These are phyloP conservation scores for Caenorhabditis latens DNA, from an alignment of 1,140 invertebrate genomes.

Conservation along the genomic window DNA sequence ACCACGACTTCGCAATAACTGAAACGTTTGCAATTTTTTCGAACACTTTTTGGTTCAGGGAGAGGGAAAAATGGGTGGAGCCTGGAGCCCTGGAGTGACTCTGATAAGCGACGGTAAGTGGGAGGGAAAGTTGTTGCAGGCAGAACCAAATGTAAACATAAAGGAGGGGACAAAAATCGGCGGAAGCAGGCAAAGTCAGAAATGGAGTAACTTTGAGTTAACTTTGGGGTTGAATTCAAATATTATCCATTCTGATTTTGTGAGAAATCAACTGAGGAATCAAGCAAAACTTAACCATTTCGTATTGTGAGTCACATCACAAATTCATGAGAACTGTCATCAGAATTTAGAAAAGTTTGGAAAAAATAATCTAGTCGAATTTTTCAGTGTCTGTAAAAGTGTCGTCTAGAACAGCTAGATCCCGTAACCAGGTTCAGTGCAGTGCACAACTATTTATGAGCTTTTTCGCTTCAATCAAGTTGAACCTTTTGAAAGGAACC, in stretches of 20 bases:
- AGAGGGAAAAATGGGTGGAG: conserved; percentile 48
- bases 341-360: too few species aligned
- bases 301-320: neutral
- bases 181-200: conserved; percentile 56
- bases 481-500: too few species aligned
- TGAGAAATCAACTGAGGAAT: neutral
- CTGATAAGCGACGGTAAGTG: neutral
- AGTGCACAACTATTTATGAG: too few species aligned
- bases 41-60: conserved; percentile 31
- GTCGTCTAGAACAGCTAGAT: too few species aligned
- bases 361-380: too few species aligned
- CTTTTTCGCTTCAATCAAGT: too few species aligned
- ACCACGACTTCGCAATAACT: conserved; percentile 72
- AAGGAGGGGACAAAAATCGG: conserved; percentile 48
- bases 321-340: too few species aligned
- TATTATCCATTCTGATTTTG: neutral
- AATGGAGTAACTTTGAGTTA: neutral
- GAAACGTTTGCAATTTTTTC: conserved; percentile 53
- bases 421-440: too few species aligned
- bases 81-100: neutral
- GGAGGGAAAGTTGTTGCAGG: conserved; percentile 1
- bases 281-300: conserved; percentile 3
- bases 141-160: conserved; percentile 52
- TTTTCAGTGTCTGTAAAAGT: too few species aligned
- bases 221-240: neutral